phyloP scores from a whole-genome alignment of 2,113 vertebrate species.

The Vanacampus margaritifer region DNA sequence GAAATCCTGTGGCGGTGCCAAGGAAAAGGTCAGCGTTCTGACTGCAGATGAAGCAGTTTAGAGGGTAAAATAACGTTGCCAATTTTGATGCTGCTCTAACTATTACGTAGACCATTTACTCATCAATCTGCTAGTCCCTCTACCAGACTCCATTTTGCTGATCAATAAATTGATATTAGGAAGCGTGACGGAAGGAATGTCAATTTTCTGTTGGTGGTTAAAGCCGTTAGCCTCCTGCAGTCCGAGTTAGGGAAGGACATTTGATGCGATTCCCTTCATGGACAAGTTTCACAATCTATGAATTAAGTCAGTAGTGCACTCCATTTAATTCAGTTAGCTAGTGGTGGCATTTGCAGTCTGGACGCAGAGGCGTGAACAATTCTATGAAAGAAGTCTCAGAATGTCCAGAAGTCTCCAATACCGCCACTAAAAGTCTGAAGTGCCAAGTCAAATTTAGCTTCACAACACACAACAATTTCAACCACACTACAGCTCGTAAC shows the following conservation, averaged over 20 bases:
- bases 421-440: neutral
- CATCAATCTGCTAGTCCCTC: neutral
- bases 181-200: neutral
- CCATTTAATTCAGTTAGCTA: neutral
- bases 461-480: too few relatives aligned
- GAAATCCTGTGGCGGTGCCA: neutral
- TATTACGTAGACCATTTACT: neutral
- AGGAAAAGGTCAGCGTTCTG: constrained; percentile 1
- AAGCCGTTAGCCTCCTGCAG: neutral
- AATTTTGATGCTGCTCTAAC: neutral
- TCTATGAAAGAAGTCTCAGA: neutral
- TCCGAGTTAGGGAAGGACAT: neutral
- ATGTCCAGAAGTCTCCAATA: neutral
- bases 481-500: neutral
- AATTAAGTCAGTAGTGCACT: neutral
- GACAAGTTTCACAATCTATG: neutral
- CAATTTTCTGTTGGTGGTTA: neutral
- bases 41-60: neutral
- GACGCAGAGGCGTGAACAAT: too few relatives aligned
- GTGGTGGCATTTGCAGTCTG: neutral
- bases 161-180: neutral
- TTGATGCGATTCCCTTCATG: neutral
- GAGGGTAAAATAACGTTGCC: neutral
- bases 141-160: neutral
- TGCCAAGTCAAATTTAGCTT: neutral